phyloP scores from a whole-genome alignment of 2,797 vertebrate genomes.

The Erithacus rubecula region DNA sequence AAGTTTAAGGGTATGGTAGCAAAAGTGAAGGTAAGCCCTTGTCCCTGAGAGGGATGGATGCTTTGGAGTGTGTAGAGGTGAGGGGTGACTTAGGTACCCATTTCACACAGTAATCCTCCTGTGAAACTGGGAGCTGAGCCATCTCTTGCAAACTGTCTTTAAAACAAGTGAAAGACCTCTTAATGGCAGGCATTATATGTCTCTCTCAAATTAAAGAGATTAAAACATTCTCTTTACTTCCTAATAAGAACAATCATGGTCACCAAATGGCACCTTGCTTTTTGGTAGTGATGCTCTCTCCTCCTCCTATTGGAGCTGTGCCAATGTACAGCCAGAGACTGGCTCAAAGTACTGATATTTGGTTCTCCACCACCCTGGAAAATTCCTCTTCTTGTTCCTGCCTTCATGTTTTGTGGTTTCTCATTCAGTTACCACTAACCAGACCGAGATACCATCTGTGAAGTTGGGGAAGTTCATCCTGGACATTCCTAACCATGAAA shows the following conservation, averaged over 20 bases:
- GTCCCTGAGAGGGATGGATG: neutral
- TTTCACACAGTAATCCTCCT: neutral
- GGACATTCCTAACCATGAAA: neutral
- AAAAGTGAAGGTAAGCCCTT: neutral
- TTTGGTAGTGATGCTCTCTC: neutral
- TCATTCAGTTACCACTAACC: neutral
- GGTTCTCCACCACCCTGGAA: neutral
- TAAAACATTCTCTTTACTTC: neutral
- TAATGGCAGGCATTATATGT: neutral
- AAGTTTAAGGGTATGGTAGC: neutral
- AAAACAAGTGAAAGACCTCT: neutral
- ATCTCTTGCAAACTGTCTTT: neutral
- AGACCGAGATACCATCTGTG: neutral
- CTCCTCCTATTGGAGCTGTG: neutral
- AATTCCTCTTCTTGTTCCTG: neutral
- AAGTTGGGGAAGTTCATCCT: neutral
- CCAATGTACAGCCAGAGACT: neutral
- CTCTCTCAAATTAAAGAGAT: neutral
- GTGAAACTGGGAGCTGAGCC: neutral
- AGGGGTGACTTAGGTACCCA: neutral
- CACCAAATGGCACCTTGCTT: neutral
- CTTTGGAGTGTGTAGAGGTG: neutral
- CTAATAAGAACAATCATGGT: neutral
- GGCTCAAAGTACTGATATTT: neutral
- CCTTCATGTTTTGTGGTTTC: neutral